These are phyloP conservation scores for Stomatorhinus ivindoensis DNA, from an alignment of 2,113 vertebrate genomes.

Conservation along the genomic window DNA sequence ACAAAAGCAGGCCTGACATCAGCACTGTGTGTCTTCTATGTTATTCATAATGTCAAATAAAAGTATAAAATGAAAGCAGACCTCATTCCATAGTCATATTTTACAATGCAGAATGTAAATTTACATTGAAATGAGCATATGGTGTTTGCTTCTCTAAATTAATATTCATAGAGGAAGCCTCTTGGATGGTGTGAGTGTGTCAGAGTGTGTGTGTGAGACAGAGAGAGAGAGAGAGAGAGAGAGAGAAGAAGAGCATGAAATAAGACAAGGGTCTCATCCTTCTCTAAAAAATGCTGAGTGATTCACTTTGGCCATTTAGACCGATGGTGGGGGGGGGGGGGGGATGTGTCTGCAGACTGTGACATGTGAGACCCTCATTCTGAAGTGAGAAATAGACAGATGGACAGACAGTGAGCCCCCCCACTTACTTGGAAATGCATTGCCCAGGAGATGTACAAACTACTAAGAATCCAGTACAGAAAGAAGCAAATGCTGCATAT, in stretches of 20 bases:
- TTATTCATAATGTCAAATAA: neutral
- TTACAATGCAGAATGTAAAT: neutral
- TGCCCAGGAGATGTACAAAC: neutral
- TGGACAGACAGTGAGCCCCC: neutral
- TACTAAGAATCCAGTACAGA: neutral
- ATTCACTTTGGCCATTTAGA: constrained; percentile 35
- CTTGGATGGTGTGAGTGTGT: constrained; percentile 2
- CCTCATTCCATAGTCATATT: neutral
- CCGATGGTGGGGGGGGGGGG: constrained; percentile 2
- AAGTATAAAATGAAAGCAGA: neutral
- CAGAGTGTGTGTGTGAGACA: no score
- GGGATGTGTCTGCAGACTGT: neutral
- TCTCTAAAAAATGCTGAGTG: constrained; percentile 27
- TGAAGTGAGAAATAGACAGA: neutral
- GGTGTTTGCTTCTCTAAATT: neutral
- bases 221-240: neutral
- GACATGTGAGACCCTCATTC: constrained; percentile 3
- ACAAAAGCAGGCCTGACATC: neutral
- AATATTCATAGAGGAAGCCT: neutral
- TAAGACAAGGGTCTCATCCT: constrained; percentile 30
- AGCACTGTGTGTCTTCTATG: neutral
- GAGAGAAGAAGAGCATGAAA: constrained; percentile 2
- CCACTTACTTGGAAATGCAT: no score
- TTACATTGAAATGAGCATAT: neutral
- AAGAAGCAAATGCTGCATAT: neutral